Evolutionary conservation across 2,113 vertebrate genomes (phyloP), one percentile per base, ranked within the genome.

Genomic region (Cryptomyrus ogoouensis): DNA sequence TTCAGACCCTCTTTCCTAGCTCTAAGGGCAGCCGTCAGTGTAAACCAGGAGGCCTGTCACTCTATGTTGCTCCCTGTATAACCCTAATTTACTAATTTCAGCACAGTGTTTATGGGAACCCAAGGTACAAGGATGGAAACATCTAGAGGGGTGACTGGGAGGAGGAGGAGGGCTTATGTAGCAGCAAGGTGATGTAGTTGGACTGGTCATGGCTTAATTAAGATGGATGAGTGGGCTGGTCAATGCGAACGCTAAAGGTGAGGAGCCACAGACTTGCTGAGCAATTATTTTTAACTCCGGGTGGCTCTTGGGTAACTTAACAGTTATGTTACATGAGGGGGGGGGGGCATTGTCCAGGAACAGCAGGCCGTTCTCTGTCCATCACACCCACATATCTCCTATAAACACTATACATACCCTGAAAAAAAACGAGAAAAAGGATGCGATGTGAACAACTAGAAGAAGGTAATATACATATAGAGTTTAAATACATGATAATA

Each of bases 211-310:
- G 27, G 12, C 44, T 84, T 90, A 89, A 88, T 90, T 83, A 88
- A 88, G 90, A 85, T 83, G 87, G 44, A 52, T 49, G 90, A 84
- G 19, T 35, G 31, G 50, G 24, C 87, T 56, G 39, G 6, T 27
- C 9, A 80, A 56, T 19, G 31, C 10, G n/a, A 53, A 83, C n/a
- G 12, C 13, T n/a, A 46, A 19, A 56, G 47, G 74, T 27, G 44
- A n/a, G 42, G 80, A 62, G 8, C 19, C 35, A 46, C 52, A 83
- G 50, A 84, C 74, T 49, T 84, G 87, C 70, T 84, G 49, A 44
- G 50, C 56, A 77, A 53, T 83, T 89, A 88, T 87, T 90, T 90
- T 90, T 83, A 88, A 90, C 87, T 87, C 47, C 17, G 12, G 7
- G 19, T 4, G 13, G n/a, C 90, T 83, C 70, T 50, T 88, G 70